Evolutionary conservation across 2,888 invertebrate species (phyloP), one percentile per base, ranked within the genome.

Genomic region (Leucozona laternaria): DNA sequence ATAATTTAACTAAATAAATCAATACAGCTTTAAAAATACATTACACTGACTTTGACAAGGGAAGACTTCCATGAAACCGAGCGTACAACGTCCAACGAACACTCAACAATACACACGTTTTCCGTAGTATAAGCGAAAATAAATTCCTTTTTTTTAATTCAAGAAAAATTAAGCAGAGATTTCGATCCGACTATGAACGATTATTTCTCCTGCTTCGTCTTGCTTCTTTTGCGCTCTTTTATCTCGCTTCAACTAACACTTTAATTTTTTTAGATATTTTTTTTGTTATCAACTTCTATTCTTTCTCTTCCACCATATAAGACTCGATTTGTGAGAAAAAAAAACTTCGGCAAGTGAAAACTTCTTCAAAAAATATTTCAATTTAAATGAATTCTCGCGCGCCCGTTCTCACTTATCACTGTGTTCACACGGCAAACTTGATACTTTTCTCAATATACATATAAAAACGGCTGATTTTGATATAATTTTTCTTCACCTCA

Each of bases 1-100:
- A 73, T 62, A 53, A 66, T 60, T 70, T 57, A 28, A 43, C 13
- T 50, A 22, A 55, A 20, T 50, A 22, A 55, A 20, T 2, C 11
- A 45, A 11, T 4, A 48, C 5, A 43, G 8, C 11, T 68, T 73
- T 17, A 71, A 58, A 70, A 78, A 78, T 86, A 86, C 70, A 75
- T 86, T 82, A 86, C 86, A 82, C 79, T 82, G 75, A 75, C 82
- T 86, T 86, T 73, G 86, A 53, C 71, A 81, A 53, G 82, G 86
- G 82, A 86, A 79, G 82, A 82, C 86, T 75, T 86, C 86, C 86
- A 86, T 86, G 86, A 86, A 86, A 86, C 86, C 86, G 86, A 86
- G 64, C 71, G 76, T 71, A 58, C 57, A 34, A 43, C 71, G 55
- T 48, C 31, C 50, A 73, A 60, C 43, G 13, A 79, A 50, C 60